A percentile compares a stretch with the other conserved stretches of the same genome.
Conservation (phyloP, 2,113 vertebrate species). For the Poeciliopsis turrubarensis region DNA sequence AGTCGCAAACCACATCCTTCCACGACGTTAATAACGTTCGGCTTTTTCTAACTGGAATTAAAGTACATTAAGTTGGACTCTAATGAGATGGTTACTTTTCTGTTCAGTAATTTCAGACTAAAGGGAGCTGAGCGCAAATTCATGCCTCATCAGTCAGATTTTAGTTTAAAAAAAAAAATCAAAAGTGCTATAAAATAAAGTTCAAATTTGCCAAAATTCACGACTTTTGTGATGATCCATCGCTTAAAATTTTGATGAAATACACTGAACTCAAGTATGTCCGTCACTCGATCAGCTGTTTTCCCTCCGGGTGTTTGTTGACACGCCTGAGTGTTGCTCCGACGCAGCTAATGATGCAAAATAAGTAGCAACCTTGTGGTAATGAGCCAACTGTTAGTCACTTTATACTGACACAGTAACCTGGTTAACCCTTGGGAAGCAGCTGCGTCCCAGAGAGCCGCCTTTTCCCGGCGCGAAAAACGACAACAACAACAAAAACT, state of each 20-base stretch:
- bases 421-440: not conserved
- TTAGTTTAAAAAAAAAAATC: too few species aligned
- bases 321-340: not conserved
- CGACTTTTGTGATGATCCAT: not conserved
- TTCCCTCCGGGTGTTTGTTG: not conserved
- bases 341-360: not conserved
- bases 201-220: not conserved
- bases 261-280: not conserved
- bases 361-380: not conserved
- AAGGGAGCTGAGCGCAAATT: too few species aligned
- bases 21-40: too few species aligned
- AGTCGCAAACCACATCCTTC: too few species aligned
- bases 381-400: constrained; percentile 3
- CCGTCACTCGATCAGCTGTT: not conserved
- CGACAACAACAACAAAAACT: too few species aligned
- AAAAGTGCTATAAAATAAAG: too few species aligned
- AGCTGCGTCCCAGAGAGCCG: not conserved
- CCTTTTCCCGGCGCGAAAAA: not conserved
- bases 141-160: too few species aligned
- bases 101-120: too few species aligned
- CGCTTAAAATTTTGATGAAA: not conserved
- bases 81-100: too few species aligned
- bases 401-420: constrained; percentile 4
- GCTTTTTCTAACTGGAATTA: too few species aligned
- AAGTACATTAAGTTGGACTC: too few species aligned